Evolutionary conservation across 37 sponge, comb jelly and placozoan species (phyloP).

Genomic region (Beroe ovata): DNA sequence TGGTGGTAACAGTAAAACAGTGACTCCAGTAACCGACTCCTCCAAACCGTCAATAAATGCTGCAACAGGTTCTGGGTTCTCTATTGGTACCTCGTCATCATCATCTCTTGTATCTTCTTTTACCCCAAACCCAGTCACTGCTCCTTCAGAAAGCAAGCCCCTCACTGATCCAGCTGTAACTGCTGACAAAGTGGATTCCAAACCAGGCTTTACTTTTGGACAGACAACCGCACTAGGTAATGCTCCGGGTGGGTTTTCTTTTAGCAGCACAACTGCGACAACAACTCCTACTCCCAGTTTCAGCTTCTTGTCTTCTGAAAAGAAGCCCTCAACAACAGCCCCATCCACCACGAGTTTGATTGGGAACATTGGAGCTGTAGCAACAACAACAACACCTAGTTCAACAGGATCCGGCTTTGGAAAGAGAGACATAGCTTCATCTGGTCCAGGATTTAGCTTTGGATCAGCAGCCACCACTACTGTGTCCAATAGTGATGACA

Average conservation of each 20-base stretch:
- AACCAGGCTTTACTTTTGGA: conserved; percentile 18
- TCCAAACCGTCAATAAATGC: not conserved
- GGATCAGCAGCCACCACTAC: conserved; percentile 8
- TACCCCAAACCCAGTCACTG: not conserved
- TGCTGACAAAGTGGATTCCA: not conserved
- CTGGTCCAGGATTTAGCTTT: conserved; percentile 27
- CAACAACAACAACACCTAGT: not conserved
- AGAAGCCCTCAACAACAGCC: not conserved
- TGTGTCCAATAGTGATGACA: not conserved
- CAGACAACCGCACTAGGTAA: not conserved
- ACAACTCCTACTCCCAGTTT: not conserved
- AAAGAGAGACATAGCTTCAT: not conserved
- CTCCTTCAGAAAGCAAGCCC: not conserved
- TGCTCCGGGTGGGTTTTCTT: not conserved
- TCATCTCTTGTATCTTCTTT: not conserved
- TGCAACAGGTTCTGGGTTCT: not conserved
- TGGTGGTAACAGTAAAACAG: not conserved
- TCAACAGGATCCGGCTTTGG: not conserved
- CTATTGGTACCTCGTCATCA: not conserved
- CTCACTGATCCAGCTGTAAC: not conserved
- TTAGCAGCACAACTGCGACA: not conserved
- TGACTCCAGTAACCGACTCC: not conserved
- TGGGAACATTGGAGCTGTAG: not conserved
- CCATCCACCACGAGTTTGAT: not conserved
- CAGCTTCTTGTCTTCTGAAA: not conserved